Evolutionary conservation across 2,888 invertebrate genomes (phyloP), one percentile per base, ranked within the genome.

Genomic region (Oscheius sp.): DNA sequence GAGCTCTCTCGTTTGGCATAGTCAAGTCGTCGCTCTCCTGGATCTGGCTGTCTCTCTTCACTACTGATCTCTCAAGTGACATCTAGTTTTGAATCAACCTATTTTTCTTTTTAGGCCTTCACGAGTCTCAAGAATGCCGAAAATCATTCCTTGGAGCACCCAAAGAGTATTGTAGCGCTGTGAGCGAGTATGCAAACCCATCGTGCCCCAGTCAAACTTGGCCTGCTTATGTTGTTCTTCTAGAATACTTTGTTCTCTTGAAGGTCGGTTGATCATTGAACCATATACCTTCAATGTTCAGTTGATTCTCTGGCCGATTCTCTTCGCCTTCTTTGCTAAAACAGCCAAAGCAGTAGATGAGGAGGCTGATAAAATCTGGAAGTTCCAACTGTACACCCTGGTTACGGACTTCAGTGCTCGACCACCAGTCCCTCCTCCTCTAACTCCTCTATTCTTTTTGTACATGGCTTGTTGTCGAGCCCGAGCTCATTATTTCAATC

Each of bases 41-140:
- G 81, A 90, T 90, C 2, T 88, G 90, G 82, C 89, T 91, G 76
- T 89, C 89, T 72, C 87, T 91, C 68, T 91, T 91, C 80, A 87
- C 90, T 4, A 91, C 90, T 11, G 89, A 90, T 80, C 83, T 88
- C 2, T 83, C 84, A 11, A 76, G 81, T 81, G 37, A 42, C 42
- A 59, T 62, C 11, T 50, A 47, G 32, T 13, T 70, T 35, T 33
- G 35, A 13, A 5, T 4, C 5, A 2, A 3, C 1, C 5, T 58
- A 58, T 1, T 63, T 11, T 11, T 5, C 35, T 11, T 48, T 79
- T 37, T 70, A 81, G 81, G 71, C 50, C 68, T 81, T 21, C 59
- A 73, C 0, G 82, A 81, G 70, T 76, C 81, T 1, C 78, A 80
- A 21, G 72, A 76, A 2, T 83, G 83, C 47, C 71, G 76, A 0